These are phyloP conservation scores for Drosophila nigricruria DNA, from an alignment of 2,888 invertebrate genomes.

Conservation along the genomic window DNA sequence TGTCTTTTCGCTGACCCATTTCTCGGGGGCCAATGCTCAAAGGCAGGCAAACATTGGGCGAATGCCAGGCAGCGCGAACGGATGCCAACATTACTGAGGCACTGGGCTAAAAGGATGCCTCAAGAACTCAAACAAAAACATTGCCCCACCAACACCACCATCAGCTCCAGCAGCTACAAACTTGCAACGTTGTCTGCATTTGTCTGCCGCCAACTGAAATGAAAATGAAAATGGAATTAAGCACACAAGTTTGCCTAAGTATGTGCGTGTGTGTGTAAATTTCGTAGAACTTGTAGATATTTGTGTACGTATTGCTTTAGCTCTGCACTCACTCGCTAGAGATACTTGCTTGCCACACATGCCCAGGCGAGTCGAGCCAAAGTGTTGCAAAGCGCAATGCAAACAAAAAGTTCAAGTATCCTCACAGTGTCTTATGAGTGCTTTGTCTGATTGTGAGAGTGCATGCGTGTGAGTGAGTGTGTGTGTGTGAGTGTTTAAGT, in stretches of 20 bases:
- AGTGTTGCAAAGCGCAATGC: slow-evolving; percentile 34
- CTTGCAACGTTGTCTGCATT: slow-evolving; percentile 15
- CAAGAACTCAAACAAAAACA: slow-evolving; percentile 68
- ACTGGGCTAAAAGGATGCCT: slow-evolving; percentile 57
- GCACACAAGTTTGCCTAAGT: slow-evolving; percentile 64
- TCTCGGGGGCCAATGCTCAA: slow-evolving; percentile 31
- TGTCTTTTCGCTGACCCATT: slow-evolving; percentile 54
- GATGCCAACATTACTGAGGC: slow-evolving; percentile 42
- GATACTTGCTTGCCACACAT: slow-evolving; percentile 53
- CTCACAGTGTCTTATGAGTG: slow-evolving; percentile 67
- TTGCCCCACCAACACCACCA: background rate
- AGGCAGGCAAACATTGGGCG: slow-evolving; percentile 28
- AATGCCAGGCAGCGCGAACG: slow-evolving; percentile 19
- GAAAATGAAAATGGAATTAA: slow-evolving; percentile 79
- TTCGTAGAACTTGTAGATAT: slow-evolving; percentile 48
- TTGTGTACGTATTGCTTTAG: slow-evolving; percentile 46
- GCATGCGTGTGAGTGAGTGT: slow-evolving; percentile 4
- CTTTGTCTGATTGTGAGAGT: slow-evolving; percentile 58
- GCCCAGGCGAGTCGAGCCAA: slow-evolving; percentile 16
- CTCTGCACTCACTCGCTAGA: slow-evolving; percentile 28
- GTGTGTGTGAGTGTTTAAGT: slow-evolving; percentile 47
- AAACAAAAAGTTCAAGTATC: slow-evolving; percentile 70
- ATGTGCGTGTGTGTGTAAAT: slow-evolving; percentile 16
- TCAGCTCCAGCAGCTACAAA: background rate
- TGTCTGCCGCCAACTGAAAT: slow-evolving; percentile 52